Conservation (phyloP, 2,888 invertebrate species). For the Linnaemya vulpina region DNA sequence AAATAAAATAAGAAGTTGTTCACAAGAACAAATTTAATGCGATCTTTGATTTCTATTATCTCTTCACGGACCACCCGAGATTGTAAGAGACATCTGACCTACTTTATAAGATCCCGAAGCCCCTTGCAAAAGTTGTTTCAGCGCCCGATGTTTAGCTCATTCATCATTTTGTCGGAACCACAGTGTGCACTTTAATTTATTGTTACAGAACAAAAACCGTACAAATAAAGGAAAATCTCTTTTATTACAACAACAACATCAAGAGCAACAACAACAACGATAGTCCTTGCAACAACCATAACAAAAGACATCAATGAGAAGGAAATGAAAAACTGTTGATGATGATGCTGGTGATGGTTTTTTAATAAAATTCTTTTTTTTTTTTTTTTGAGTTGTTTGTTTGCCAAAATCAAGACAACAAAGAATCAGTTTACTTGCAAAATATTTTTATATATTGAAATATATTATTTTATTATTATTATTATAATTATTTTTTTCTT, state of each 20-base stretch:
- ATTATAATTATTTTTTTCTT: no score
- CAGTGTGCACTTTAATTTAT: background rate
- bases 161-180: background rate
- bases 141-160: no score
- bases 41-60: no score
- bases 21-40: no score
- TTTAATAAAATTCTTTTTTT: slow-evolving; percentile 59
- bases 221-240: slow-evolving; percentile 9
- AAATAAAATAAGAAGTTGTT: no score
- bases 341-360: slow-evolving; percentile 39
- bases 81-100: no score
- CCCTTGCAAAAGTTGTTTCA: no score
- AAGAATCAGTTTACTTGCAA: background rate
- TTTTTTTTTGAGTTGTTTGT: slow-evolving; percentile 25
- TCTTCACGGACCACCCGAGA: no score
- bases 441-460: background rate
- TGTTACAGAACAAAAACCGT: slow-evolving; percentile 2
- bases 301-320: slow-evolving; percentile 7
- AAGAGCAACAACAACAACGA: slow-evolving; percentile 30
- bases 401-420: slow-evolving; percentile 3
- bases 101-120: no score
- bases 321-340: slow-evolving; percentile 6
- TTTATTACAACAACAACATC: slow-evolving; percentile 40
- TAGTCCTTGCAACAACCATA: slow-evolving; percentile 2
- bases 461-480: no score